A percentile compares a stretch with the other conserved stretches of the same genome.
These are phyloP conservation scores for Perccottus glenii DNA, from an alignment of 2,113 vertebrate species.

Conservation along the genomic window DNA sequence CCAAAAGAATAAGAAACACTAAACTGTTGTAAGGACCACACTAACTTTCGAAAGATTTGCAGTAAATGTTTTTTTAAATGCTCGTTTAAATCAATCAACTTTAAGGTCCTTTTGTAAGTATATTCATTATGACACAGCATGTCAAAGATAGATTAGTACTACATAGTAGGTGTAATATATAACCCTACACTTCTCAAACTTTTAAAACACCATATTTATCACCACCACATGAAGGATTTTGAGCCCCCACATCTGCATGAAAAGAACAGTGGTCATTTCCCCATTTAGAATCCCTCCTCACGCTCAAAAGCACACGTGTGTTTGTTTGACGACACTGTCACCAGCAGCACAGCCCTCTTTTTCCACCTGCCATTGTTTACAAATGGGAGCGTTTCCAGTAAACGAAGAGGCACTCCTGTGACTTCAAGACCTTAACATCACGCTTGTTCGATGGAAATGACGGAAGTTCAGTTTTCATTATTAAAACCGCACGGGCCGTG, in stretches of 20 bases:
- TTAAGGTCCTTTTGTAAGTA: too few relatives aligned
- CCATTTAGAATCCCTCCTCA: not conserved
- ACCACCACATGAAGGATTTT: too few relatives aligned
- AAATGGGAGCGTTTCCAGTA: conserved; percentile 76
- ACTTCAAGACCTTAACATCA: conserved; percentile 52
- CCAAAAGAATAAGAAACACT: too few relatives aligned
- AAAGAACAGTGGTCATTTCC: conserved; percentile 13
- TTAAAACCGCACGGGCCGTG: conserved; percentile 68
- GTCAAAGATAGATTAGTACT: too few relatives aligned
- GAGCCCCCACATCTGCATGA: not conserved
- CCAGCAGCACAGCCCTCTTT: conserved; percentile 21
- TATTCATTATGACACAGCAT: too few relatives aligned
- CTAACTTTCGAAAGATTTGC: too few relatives aligned
- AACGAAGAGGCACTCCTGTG: conserved; percentile 51
- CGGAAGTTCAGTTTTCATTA: conserved; percentile 76
- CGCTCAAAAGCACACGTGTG: not conserved
- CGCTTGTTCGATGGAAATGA: conserved; percentile 75
- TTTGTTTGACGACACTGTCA: conserved; percentile 36
- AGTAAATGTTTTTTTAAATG: too few relatives aligned
- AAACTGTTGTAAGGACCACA: too few relatives aligned
- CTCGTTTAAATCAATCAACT: too few relatives aligned
- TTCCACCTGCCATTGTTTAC: conserved; percentile 67
- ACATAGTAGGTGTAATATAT: too few relatives aligned
- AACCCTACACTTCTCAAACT: too few relatives aligned
- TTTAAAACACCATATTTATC: too few relatives aligned